A percentile compares a stretch with the other conserved stretches of the same genome.
phyloP scores from a whole-genome alignment of 92 coral and sea anemone species.

The Epizoanthus fatuus region DNA sequence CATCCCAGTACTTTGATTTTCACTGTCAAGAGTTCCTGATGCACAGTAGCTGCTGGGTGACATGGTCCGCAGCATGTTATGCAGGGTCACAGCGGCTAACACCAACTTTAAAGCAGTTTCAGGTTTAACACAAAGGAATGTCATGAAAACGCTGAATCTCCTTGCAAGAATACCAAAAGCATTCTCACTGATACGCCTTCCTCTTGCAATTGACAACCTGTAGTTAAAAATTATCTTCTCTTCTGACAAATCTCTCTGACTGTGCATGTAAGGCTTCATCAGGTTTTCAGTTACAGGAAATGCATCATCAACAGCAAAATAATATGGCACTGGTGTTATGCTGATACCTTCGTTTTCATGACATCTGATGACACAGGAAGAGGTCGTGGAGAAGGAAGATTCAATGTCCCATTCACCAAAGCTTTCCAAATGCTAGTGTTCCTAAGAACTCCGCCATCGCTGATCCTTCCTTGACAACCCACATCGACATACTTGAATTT shows the following conservation, averaged over 20 bases:
- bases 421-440: slow-evolving; percentile 51
- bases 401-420: slow-evolving; percentile 20
- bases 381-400: slow-evolving; percentile 8
- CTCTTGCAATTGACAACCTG: slow-evolving; percentile 50
- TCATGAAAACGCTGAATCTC: slow-evolving; percentile 10
- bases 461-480: slow-evolving; percentile 68
- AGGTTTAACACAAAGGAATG: slow-evolving; percentile 36
- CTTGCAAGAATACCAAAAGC: slow-evolving; percentile 56
- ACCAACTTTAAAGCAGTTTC: slow-evolving; percentile 30
- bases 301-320: slow-evolving; percentile 39
- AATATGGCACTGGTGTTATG: slow-evolving; percentile 4
- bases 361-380: slow-evolving; percentile 3
- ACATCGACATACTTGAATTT: slow-evolving; percentile 64
- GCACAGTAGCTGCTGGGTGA: slow-evolving; percentile 48
- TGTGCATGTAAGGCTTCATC: slow-evolving; percentile 45
- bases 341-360: neutral
- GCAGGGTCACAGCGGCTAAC: slow-evolving; percentile 23
- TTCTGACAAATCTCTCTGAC: slow-evolving; percentile 2
- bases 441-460: slow-evolving; percentile 66
- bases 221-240: slow-evolving; percentile 49
- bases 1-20: neutral
- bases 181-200: slow-evolving; percentile 52
- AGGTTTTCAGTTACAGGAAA: neutral
- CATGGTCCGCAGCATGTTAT: slow-evolving; percentile 44
- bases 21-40: slow-evolving; percentile 28